These are phyloP conservation scores for Rhogogaster chlorosoma DNA, from an alignment of 2,888 invertebrate genomes.

Conservation along the genomic window DNA sequence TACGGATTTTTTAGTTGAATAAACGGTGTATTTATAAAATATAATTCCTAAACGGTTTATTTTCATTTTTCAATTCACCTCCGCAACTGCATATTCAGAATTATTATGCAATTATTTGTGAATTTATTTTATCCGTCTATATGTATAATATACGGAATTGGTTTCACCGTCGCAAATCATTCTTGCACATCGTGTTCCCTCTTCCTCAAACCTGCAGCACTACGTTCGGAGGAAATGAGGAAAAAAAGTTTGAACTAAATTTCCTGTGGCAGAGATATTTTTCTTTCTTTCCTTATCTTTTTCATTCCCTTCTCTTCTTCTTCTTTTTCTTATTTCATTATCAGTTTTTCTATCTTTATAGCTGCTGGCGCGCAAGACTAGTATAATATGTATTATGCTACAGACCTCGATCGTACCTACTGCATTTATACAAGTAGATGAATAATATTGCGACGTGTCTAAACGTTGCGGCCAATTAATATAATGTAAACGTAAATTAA, in stretches of 20 bases:
- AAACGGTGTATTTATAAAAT: conserved; percentile 62
- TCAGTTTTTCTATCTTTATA: background rate
- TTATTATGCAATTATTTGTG: background rate
- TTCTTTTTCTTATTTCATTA: background rate
- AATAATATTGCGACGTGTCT: conserved; percentile 23
- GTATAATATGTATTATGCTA: background rate
- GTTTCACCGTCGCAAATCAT: conserved; percentile 50
- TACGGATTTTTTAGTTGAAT: conserved; percentile 58
- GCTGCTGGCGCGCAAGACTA: background rate
- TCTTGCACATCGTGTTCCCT: background rate
- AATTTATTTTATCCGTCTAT: background rate
- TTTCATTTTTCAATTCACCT: conserved; percentile 54
- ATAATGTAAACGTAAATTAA: conserved; percentile 47
- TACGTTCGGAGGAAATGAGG: background rate
- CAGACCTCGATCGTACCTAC: conserved; percentile 35
- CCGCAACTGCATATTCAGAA: background rate
- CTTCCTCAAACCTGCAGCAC: background rate
- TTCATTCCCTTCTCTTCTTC: background rate
- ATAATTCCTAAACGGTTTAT: conserved; percentile 55
- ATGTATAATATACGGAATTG: background rate
- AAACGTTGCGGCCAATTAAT: conserved; percentile 28
- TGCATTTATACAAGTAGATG: conserved; percentile 26
- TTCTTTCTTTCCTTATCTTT: background rate
- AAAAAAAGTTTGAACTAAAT: background rate
- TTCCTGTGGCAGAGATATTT: background rate